Base-by-base conservation (phyloP, 2,113 vertebrate genomes). In the Bothrops jararaca region DNA sequence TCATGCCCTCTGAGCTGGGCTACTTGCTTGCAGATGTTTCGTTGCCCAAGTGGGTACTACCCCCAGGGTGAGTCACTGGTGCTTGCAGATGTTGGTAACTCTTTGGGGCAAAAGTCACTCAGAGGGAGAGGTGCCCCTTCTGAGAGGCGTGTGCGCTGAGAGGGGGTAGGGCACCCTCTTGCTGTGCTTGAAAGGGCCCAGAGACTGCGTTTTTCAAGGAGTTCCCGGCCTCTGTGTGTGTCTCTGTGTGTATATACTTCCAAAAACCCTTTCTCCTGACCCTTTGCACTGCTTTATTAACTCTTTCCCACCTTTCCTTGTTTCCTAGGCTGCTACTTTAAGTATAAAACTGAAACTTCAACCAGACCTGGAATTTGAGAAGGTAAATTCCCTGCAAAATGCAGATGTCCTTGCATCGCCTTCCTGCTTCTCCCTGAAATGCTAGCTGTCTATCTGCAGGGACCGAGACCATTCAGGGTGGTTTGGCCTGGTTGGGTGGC, bases 261-360 rank as follows among this genome's bases (percentile, higher is more conserved):
- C 74, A 42, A 34, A 80, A 42, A 8, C 34, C 18, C 34, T 80
- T 42, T 42, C 18, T 9, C 18, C 18, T 4, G 34, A 42, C 18
- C 22, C 18, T 42, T 22, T 20, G 34, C 64, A 26, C 12, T 87
- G 48, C 29, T 94, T 1, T 9, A 1, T 22, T 26, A 52, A 12
- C 54, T 1, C 52, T 29, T 29, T 24, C 54, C 56, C 10, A 12
- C 56, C 54, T 12, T 89, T 58, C 74, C 1, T 56, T 96, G 26
- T 93, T 95, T 93, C 93, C 88, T 93, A 99, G 99, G 98, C 98
- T n/a, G 95, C 96, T 15, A 15, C 96, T 10, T 95, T 98, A 89
- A 95, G 98, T 89, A 97, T 96, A 1, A 98, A 98, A 93, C 96
- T 99, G 92, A 96, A 97, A 52, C 95, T 98, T 50, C 98, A 98